Base-by-base conservation (phyloP, 2,113 vertebrate genomes). In the Potamarius usumacintae region DNA sequence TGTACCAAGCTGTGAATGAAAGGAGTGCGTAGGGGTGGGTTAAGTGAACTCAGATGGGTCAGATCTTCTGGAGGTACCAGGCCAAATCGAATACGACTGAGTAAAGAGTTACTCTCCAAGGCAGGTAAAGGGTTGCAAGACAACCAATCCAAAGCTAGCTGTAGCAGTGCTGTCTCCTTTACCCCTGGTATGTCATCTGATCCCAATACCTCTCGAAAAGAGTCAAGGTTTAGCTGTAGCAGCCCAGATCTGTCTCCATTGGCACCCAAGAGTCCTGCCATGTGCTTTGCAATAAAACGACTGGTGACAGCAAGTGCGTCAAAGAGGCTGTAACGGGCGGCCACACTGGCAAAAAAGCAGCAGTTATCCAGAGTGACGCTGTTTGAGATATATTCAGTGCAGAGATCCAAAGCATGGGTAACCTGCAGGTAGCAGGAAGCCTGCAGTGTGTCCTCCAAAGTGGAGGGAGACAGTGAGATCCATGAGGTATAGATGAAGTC, bases 401-500 rank as follows among this genome's bases (percentile, higher is more conserved):
- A 99, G 84, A 99, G 94, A 2, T 93, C 90, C 4, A 99, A 92
- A 0, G 97, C 98, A 25, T 95, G 93, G 0, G 95, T 95, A 88
- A 99, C 97, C 93, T 99, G 98, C 90, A 99, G 92, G 92, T 99
- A 99, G 89, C 96, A 96, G 57, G 97, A 97, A 0, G 97, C 96
- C 92, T 98, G 96, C 91, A 99, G 90, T 2, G 96, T 96, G 10
- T 94, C 96, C 88, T 97, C 96, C 91, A 99, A 92, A 0, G 95
- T 96, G 48, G 93, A 91, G 69, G 94, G 92, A 0, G 97, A 98
- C 18, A 99, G 91, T 1, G 96, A 96, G 82, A 99, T 93, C 95
- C 97, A 96, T n/a, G 97, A 97, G 0, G 96, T 97, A 85, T 99
- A 99, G 92, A 99, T 96, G 91, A 99, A 99, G 92, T 99, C 97